Evolutionary conservation across 2,113 vertebrate genomes (phyloP), one percentile per base, ranked within the genome.

Genomic region (Paramormyrops kingsleyae): DNA sequence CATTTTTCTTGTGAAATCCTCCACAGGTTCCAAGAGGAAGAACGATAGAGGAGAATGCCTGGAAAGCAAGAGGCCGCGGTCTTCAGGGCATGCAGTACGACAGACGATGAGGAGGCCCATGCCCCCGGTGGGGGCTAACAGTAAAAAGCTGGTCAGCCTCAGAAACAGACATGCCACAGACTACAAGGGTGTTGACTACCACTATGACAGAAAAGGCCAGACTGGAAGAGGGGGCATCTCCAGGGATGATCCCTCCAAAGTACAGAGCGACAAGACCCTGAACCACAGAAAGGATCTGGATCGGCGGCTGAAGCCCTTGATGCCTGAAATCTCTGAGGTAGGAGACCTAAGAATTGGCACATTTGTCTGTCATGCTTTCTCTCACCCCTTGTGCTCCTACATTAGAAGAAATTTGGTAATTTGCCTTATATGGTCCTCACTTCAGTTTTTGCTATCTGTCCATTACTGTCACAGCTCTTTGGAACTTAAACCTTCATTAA

Each of bases 11-110:
- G 15, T 77, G 31, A 27, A 9, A 4, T 84, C 56, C 59, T 39
- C 94, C 89, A 92, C 91, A 99, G 99, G 98, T 83, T 97, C 97
- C 44, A 99, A 99, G 95, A 97, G 99, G 91, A 99, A 99, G 96
- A 96, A 95, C 6, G 97, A 98, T 27, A 95, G 97, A 90, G 96
- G 97, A 83, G 97, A 98, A 87, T 95, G 91, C 56, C 90, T 95
- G 89, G 97, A 98, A 49, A 93, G 93, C 88, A 99, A 99, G 92
- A 96, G 98, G 88, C 97, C 97, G 1, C 97, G 98, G 88, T 94
- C 96, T 53, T 96, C 97, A 12, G 91, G 96, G 88, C 98, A 99
- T 92, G 92, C 94, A 1, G 93, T 96, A 0, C 96, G 97, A 74
- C 97, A 97, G 46, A 92, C 96, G 70, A 94, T 95, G 90, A 97